Evolutionary conservation across 2,888 invertebrate genomes (phyloP).

Genomic region (Hypsopygia costalis): DNA sequence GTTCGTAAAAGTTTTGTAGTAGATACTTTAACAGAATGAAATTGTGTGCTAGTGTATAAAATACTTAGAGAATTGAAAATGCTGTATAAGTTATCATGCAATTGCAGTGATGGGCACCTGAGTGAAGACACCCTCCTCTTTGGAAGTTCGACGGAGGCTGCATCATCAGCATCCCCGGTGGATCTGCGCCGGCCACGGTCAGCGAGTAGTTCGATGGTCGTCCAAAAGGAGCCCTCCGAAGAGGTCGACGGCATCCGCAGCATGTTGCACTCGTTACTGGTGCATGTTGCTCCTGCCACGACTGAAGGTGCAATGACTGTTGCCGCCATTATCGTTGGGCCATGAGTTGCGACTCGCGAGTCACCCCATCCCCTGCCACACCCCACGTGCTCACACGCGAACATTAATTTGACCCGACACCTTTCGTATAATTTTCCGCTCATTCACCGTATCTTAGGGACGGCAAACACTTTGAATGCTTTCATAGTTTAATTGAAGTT

Average conservation of each 20-base stretch:
- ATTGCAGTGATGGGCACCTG: conserved; percentile 43
- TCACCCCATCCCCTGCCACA: conserved; percentile 33
- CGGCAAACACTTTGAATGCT: conserved; percentile 27
- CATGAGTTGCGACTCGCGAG: conserved; percentile 22
- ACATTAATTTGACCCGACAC: conserved; percentile 69
- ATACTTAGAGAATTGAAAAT: no score
- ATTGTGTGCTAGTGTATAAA: no score
- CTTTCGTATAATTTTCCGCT: conserved; percentile 44
- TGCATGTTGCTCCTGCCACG: conserved; percentile 57
- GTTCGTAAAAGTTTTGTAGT: no score
- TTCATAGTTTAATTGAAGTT: conserved; percentile 32
- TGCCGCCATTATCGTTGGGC: conserved; percentile 45
- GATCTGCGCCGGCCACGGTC: conserved; percentile 72
- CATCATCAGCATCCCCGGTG: conserved; percentile 63
- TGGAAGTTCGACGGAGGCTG: conserved; percentile 30
- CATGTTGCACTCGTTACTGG: conserved; percentile 40
- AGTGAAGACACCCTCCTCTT: conserved; percentile 50
- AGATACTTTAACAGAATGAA: no score
- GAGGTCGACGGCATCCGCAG: conserved; percentile 63
- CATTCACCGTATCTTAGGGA: conserved; percentile 41
- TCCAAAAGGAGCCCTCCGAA: conserved; percentile 80
- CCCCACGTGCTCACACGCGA: conserved; percentile 69
- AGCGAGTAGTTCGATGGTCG: conserved; percentile 82
- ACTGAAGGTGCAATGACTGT: conserved; percentile 74
- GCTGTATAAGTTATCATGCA: background rate